Percentiles rank a stretch among this genome's conserved stretches.
These are phyloP conservation scores for Spodoptera picta DNA, from an alignment of 2,888 invertebrate genomes.

Conservation along the genomic window DNA sequence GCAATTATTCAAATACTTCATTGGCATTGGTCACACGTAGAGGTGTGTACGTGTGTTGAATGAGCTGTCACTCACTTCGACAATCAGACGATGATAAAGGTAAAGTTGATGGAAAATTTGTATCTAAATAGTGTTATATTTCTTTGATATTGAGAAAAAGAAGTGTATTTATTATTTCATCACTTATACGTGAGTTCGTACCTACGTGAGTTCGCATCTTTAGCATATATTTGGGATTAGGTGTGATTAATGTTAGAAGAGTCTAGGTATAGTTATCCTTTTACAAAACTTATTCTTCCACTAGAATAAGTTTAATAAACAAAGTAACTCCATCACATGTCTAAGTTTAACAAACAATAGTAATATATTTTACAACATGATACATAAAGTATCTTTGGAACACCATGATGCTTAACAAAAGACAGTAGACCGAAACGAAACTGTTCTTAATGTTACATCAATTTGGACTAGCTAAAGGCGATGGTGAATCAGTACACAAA, in stretches of 20 bases:
- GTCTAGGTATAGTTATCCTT: no score
- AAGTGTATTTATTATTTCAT: no score
- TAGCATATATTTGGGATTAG: no score
- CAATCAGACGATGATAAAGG: constrained; percentile 27
- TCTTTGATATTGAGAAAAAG: no score
- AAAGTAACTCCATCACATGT: no score
- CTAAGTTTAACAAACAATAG: no score
- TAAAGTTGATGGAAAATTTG: constrained; percentile 11
- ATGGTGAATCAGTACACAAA: no score
- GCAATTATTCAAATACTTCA: constrained; percentile 72
- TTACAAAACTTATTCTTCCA: no score
- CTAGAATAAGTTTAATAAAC: no score
- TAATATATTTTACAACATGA: neutral
- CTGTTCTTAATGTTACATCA: constrained; percentile 40
- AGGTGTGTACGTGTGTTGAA: constrained; percentile 58
- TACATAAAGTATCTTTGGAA: constrained; percentile 22
- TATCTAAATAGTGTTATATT: neutral
- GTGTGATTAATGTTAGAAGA: no score
- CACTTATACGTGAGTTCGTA: no score
- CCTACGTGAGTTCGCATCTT: no score
- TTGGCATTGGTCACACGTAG: constrained; percentile 64
- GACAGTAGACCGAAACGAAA: constrained; percentile 47
- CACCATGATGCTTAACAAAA: constrained; percentile 36
- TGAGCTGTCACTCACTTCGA: constrained; percentile 35
- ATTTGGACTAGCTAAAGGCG: constrained; percentile 20